phyloP scores from a whole-genome alignment of 1,140 invertebrate genomes.

The Zophobas atratus region DNA sequence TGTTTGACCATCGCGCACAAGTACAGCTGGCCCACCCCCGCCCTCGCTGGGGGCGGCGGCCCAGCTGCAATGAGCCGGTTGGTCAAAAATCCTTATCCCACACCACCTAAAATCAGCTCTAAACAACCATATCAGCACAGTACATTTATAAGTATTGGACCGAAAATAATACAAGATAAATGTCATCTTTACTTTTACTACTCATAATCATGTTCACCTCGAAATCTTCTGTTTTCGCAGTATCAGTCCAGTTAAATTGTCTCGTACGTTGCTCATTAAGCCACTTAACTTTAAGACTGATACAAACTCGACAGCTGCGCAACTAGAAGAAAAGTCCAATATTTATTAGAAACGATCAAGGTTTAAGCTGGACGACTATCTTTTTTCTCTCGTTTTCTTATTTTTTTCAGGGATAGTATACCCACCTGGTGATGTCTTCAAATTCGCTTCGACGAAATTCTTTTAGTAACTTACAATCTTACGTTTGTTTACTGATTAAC shows the following conservation, averaged over 20 bases:
- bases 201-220: slow-evolving; percentile 1
- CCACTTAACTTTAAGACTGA: slow-evolving; percentile 39
- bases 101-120: slow-evolving; percentile 76
- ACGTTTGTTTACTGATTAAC: too few relatives aligned
- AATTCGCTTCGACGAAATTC: background rate
- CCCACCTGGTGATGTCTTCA: slow-evolving; percentile 24
- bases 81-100: slow-evolving; percentile 80
- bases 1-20: slow-evolving; percentile 76
- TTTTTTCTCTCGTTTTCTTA: slow-evolving; percentile 1
- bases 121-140: slow-evolving; percentile 66
- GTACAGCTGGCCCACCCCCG: slow-evolving; percentile 51
- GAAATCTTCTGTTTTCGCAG: slow-evolving; percentile 27
- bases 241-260: slow-evolving; percentile 40
- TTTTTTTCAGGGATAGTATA: background rate
- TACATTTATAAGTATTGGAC: slow-evolving; percentile 68
- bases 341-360: slow-evolving; percentile 66
- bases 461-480: slow-evolving; percentile 1
- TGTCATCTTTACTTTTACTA: background rate
- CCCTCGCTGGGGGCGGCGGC: background rate
- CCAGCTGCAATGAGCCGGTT: slow-evolving; percentile 59
- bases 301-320: slow-evolving; percentile 41
- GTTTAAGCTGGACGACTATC: slow-evolving; percentile 63
- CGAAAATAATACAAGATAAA: slow-evolving; percentile 41
- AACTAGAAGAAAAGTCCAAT: slow-evolving; percentile 64
- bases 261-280: slow-evolving; percentile 6